Percentiles rank a stretch among this genome's conserved stretches.
phyloP scores from a whole-genome alignment of 1,140 invertebrate genomes.

The Papilio xuthus region DNA sequence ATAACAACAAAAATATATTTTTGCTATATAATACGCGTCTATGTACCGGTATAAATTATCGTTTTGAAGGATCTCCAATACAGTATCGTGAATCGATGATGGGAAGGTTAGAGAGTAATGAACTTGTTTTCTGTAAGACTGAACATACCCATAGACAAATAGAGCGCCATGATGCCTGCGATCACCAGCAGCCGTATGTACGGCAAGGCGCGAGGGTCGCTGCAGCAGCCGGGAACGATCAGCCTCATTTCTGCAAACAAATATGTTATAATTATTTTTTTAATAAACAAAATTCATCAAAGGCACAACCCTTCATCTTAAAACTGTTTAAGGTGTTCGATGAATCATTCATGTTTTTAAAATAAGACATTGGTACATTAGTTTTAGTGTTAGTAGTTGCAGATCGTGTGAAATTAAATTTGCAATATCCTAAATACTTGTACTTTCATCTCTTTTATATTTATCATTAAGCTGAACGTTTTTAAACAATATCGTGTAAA shows the following conservation, averaged over 20 bases:
- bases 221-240: slow-evolving; percentile 63
- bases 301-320: too few species aligned
- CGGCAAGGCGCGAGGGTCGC: slow-evolving; percentile 56
- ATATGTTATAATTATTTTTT: slow-evolving; percentile 10
- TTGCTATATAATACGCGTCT: background rate
- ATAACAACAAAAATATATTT: background rate
- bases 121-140: background rate
- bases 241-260: slow-evolving; percentile 58
- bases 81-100: background rate
- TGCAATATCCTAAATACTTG: background rate
- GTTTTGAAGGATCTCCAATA: background rate
- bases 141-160: slow-evolving; percentile 63
- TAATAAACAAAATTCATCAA: background rate
- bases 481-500: background rate
- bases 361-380: background rate
- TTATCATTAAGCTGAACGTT: background rate
- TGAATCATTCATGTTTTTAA: too few species aligned
- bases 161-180: slow-evolving; percentile 56
- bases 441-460: background rate
- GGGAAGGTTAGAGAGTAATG: background rate
- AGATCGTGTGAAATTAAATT: background rate
- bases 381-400: too few species aligned
- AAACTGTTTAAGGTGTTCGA: background rate
- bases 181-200: slow-evolving; percentile 54
- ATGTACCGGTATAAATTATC: background rate